Evolutionary conservation across 2,797 vertebrate species (phyloP), one percentile per base, ranked within the genome.

Genomic region (Lindbergichthys nudifrons): DNA sequence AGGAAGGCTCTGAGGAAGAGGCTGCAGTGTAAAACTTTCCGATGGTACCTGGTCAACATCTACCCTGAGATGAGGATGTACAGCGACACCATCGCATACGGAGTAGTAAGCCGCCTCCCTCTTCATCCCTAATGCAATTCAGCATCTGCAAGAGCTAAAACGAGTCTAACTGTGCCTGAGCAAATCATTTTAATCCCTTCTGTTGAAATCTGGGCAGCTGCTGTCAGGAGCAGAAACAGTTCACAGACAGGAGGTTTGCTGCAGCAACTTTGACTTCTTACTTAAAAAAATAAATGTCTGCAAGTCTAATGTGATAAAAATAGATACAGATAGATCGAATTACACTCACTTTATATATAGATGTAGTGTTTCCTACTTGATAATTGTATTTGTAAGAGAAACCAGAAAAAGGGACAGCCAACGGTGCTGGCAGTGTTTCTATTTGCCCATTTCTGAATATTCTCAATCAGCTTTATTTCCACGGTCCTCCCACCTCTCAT

Each of bases 1-100:
- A 95, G 98, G 88, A 99, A 98, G 85, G 97, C 97, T 32, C 90
- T 99, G 81, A 95, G 98, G 90, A 99, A 98, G 62, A 95, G 95
- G 82, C 95, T 99, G 50, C 96, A 97, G 82, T 99, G 98, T 89
- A 99, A 98, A 93, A 98, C 97, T 5, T 99, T 99, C 80, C 94
- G 97, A 14, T 99, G 98, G 98, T 99, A 99, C 78, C 95, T 99
- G 83, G 97, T 98, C 91, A 99, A 96, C 19, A 96, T 99, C 79
- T 99, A 99, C 87, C 96, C 98, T 0, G 97, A 99, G 90, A 99
- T 99, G 98, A 96, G 97, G 87, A 98, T 97, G 96, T 99, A 99
- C 86, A 96, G 96, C 0, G 97, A 99, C 84, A 99, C 95, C 50
- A 87, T 97, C 0, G 97, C 97, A 74, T 99, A 99, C 0, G 98